phyloP scores from a whole-genome alignment of 2,888 invertebrate genomes.

The Drosophila putrida region DNA sequence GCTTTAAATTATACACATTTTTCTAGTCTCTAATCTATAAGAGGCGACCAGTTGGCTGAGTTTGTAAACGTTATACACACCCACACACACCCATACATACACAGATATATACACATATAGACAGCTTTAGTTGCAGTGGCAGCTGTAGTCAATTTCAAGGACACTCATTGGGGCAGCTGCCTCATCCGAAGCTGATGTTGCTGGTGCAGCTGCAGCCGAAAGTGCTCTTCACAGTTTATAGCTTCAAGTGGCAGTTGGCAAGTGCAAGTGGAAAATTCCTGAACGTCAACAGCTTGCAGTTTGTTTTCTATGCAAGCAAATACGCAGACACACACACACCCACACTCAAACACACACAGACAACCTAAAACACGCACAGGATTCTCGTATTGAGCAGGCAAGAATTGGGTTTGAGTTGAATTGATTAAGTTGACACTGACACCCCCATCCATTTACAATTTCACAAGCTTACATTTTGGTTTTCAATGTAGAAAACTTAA shows the following conservation, averaged over 20 bases:
- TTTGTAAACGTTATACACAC: constrained; percentile 37
- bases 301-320: constrained; percentile 70
- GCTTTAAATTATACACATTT: constrained; percentile 59
- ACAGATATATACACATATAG: constrained; percentile 1
- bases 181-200: constrained; percentile 40
- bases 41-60: constrained; percentile 23
- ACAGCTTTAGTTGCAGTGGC: constrained; percentile 30
- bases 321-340: constrained; percentile 9
- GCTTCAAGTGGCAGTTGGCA: constrained; percentile 76
- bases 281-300: constrained; percentile 70
- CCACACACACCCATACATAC: constrained; percentile 10
- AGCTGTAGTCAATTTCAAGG: constrained; percentile 73
- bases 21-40: constrained; percentile 4
- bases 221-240: constrained; percentile 79
- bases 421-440: constrained; percentile 59
- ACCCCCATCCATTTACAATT: constrained; percentile 16
- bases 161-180: constrained; percentile 76
- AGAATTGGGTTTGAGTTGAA: constrained; percentile 30
- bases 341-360: constrained; percentile 8
- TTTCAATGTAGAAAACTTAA: constrained; percentile 32
- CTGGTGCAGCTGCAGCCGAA: constrained; percentile 48
- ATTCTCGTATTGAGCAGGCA: neutral
- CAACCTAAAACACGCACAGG: neutral
- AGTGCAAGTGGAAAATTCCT: constrained; percentile 77
- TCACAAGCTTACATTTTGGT: neutral